Evolutionary conservation across 2,888 invertebrate species (phyloP).

Genomic region (Trachelus stipa): DNA sequence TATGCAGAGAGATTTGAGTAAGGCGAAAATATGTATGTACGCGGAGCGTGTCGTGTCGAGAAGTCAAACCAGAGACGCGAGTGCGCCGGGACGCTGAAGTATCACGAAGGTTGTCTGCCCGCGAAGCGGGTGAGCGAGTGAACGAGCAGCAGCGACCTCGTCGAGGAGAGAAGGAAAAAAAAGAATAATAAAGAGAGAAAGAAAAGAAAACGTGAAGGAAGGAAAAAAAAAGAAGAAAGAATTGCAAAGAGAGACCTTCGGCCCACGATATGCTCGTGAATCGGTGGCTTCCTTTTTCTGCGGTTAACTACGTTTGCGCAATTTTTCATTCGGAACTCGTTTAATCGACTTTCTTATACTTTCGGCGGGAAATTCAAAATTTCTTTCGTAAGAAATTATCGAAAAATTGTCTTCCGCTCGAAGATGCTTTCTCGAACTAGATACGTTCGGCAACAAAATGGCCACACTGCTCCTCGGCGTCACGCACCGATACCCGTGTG

Average conservation of each 20-base stretch:
- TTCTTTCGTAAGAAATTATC: not conserved
- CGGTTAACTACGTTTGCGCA: not conserved
- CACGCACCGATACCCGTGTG: slow-evolving; percentile 63
- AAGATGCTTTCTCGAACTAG: not conserved
- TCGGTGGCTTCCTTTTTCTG: not conserved
- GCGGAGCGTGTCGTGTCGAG: slow-evolving; percentile 19
- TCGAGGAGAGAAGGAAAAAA: slow-evolving; percentile 39
- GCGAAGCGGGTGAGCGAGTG: slow-evolving; percentile 38
- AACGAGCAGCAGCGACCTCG: slow-evolving; percentile 49
- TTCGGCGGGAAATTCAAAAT: slow-evolving; percentile 4
- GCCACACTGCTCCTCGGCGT: slow-evolving; percentile 52
- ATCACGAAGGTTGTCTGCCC: slow-evolving; percentile 60
- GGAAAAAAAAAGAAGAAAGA: slow-evolving; percentile 32
- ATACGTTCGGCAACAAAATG: slow-evolving; percentile 46
- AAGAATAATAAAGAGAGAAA: slow-evolving; percentile 10
- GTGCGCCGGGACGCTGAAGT: slow-evolving; percentile 38
- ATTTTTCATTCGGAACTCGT: not conserved
- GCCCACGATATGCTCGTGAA: not conserved
- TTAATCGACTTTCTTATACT: not conserved
- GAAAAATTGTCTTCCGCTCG: not conserved
- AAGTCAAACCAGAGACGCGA: slow-evolving; percentile 3
- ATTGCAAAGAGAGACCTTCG: slow-evolving; percentile 28
- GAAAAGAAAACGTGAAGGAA: slow-evolving; percentile 31
- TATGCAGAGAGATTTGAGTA: slow-evolving; percentile 20
- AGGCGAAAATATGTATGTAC: slow-evolving; percentile 33